Base-by-base conservation (phyloP, 2,888 invertebrate species). In the Pemphredon lugubris region DNA sequence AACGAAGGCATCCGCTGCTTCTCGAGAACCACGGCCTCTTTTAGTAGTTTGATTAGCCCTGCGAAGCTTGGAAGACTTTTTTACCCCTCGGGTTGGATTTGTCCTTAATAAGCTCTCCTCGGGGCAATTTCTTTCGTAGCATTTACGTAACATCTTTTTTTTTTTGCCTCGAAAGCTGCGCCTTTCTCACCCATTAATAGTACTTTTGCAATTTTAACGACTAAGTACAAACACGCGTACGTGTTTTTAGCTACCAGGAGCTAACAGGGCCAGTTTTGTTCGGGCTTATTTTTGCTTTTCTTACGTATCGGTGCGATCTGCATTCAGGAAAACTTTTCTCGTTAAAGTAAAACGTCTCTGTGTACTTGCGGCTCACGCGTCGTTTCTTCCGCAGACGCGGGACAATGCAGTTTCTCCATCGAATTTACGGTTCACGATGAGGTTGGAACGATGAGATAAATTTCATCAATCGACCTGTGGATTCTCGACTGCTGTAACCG, bases 401-500 rank as follows among this genome's bases (percentile, higher is more conserved):
- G 37, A 53, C 37, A n/a, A 23, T 48, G 45, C 34, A 59, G 50
- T 68, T 47, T 39, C 14, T 23, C 30, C 14, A 21, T 44, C 7
- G 53, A 63, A 51, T 69, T 65, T 73, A 73, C 34, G 44, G 34
- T 39, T 37, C 34, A 20, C 50, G 61, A 32, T 30, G 40, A 14
- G 39, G 47, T 7, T 16, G 34, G 59, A 75, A 53, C 44, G 47
- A 32, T 34, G 44, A 66, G 63, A 68, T 75, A 75, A 74, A 75
- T 77, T 73, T 68, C 30, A 76, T 73, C 55, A 68, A 76, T 65
- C 76, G 73, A 73, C 76, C 73, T 77, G 66, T 73, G 53, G 75
- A 65, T 75, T 67, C 47, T 63, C 16, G 37, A n/a, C 21, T 2
- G 32, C 4, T 18, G 18, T 13, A 14, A 39, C 26, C 11, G 26